Evolutionary conservation across 2,113 vertebrate species (phyloP), one percentile per base, ranked within the genome.

Genomic region (Chelonoidis abingdonii): DNA sequence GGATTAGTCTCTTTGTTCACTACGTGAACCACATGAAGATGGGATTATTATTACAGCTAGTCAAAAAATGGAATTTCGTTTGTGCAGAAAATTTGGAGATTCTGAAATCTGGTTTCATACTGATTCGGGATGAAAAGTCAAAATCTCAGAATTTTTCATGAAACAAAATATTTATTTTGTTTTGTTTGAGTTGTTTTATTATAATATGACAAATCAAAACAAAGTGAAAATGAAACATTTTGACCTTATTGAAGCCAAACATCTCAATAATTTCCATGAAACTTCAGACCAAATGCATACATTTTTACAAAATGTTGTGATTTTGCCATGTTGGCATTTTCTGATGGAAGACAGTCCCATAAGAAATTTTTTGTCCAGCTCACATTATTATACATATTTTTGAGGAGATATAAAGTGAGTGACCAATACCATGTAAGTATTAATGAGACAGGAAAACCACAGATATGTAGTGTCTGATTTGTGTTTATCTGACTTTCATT

Each of bases 91-190:
- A 24, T 86, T 17, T 2, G 5, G 76, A 27, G 2, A 0, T 85
- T 94, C 91, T 19, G 53, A 56, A 29, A 41, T 8, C 19, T 25
- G 79, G 57, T 85, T 57, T 16, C 38, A 78, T 49, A 49, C 78
- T n/a, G 0, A 0, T 79, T 78, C 50, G 31, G 22, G 3, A 80
- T 47, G 7, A n/a, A 87, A 81, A 84, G 50, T 2, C 56, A 11
- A 89, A 86, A 81, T 75, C 27, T 2, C 57, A 22, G 62, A 1
- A 79, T 21, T 52, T 41, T 79, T 31, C 83, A 80, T 87, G 69
- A 92, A 93, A 65, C 17, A 90, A 87, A 87, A 14, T 44, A 53
- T 41, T 49, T 69, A 38, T 38, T 29, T 8, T 29, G 72, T 24
- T 41, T 38, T 72, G 9, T 89, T 87, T 89, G 27, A 62, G 11